These are phyloP conservation scores for Drosophila quadrilineata DNA, from an alignment of 1,140 invertebrate species.

Conservation along the genomic window DNA sequence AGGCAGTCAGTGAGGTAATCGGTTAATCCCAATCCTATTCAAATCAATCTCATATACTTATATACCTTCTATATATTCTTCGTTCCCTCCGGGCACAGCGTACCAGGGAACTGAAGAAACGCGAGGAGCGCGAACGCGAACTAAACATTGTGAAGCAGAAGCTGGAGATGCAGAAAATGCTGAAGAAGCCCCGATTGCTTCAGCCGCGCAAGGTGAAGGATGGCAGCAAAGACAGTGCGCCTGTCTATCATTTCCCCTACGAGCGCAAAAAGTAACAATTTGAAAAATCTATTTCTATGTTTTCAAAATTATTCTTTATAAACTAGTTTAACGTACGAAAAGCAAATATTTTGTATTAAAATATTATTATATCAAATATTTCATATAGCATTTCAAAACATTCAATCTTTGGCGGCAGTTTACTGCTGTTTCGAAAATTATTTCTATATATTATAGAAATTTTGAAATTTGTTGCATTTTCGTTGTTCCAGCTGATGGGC, in stretches of 20 bases:
- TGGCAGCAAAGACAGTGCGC: constrained; percentile 87
- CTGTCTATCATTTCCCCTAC: constrained; percentile 93
- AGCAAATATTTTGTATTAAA: no score
- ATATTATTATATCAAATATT: no score
- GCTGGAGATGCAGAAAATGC: constrained; percentile 88
- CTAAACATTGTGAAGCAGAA: constrained; percentile 91
- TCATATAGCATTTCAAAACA: no score
- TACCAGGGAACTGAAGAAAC: constrained; percentile 90
- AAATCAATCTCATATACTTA: no score
- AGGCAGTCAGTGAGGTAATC: constrained; percentile 85
- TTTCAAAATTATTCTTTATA: no score
- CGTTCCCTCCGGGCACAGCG: constrained; percentile 50
- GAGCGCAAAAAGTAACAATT: constrained; percentile 88
- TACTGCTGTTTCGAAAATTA: no score
- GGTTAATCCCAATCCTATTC: background rate
- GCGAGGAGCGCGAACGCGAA: constrained; percentile 91
- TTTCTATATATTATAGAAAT: no score
- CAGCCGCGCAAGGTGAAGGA: constrained; percentile 86
- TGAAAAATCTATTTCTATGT: background rate
- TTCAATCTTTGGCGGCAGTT: no score
- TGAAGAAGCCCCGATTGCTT: constrained; percentile 86
- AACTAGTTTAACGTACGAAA: no score
- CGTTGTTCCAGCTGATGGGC: no score
- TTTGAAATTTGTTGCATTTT: no score
- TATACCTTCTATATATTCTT: constrained; percentile 83